Evolutionary conservation across 2,113 vertebrate genomes (phyloP).

Genomic region (Rana temporaria): DNA sequence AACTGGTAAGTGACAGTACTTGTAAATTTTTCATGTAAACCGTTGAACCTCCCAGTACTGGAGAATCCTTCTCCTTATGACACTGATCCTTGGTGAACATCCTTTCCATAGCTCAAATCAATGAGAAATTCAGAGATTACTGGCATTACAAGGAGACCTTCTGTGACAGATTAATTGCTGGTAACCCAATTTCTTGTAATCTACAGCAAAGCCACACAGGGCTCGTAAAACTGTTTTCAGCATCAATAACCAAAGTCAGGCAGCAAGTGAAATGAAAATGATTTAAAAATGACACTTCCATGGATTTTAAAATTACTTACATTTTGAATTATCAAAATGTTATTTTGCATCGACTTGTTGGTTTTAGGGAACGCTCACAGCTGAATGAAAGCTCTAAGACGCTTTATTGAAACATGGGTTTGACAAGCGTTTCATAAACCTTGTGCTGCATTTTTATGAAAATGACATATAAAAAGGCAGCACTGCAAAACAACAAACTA

Average conservation of each 20-base stretch:
- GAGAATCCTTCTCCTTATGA: neutral
- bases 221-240: slow-evolving; percentile 25
- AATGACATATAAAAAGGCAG: too few species aligned
- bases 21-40: neutral
- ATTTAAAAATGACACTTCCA: neutral
- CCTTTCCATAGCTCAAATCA: slow-evolving; percentile 14
- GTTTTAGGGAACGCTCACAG: too few species aligned
- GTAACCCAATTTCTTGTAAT: slow-evolving; percentile 53
- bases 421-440: too few species aligned
- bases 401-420: too few species aligned
- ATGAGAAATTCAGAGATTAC: slow-evolving; percentile 41
- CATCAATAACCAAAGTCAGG: neutral
- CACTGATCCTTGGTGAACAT: neutral
- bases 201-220: slow-evolving; percentile 17
- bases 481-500: too few species aligned
- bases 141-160: slow-evolving; percentile 43
- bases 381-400: too few species aligned
- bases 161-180: slow-evolving; percentile 44
- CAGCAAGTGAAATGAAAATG: slow-evolving; percentile 5
- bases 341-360: too few species aligned
- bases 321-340: too few species aligned
- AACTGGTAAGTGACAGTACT: neutral
- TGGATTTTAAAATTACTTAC: too few species aligned
- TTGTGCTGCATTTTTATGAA: too few species aligned
- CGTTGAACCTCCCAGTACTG: neutral